These are phyloP conservation scores for Dipodomys ordii DNA, from an alignment of 2,113 vertebrate genomes.

Conservation along the genomic window DNA sequence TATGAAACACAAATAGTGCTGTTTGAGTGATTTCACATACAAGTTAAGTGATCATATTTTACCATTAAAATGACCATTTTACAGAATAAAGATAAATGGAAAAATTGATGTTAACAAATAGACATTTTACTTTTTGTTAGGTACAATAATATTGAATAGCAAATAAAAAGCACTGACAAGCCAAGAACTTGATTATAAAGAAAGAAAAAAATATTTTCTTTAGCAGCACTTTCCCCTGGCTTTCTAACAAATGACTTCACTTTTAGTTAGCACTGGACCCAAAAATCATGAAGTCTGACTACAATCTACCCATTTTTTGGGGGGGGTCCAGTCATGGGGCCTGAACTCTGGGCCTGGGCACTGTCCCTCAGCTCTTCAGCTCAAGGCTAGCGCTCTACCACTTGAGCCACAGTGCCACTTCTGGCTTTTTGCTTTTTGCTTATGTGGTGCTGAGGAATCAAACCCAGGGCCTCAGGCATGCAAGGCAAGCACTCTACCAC, in stretches of 20 bases:
- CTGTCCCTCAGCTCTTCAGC: too few relatives aligned
- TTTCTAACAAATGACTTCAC: background rate
- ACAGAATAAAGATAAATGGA: background rate
- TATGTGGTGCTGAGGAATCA: too few relatives aligned
- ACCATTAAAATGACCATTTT: background rate
- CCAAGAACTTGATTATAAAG: background rate
- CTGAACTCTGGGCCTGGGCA: too few relatives aligned
- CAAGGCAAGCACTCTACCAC: too few relatives aligned
- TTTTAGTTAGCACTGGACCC: background rate
- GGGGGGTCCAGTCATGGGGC: too few relatives aligned
- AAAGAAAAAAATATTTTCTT: background rate
- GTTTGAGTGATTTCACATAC: background rate
- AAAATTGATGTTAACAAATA: background rate
- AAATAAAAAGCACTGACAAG: background rate
- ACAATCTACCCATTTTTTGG: background rate
- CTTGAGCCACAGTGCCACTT: too few relatives aligned
- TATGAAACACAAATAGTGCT: background rate
- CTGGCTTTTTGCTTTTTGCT: too few relatives aligned
- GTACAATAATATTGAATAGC: background rate
- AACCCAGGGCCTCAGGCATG: too few relatives aligned
- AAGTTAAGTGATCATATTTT: background rate
- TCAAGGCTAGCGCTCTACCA: too few relatives aligned
- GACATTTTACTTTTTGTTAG: constrained; percentile 29
- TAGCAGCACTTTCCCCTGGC: background rate
- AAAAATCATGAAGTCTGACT: background rate